Base-by-base conservation (phyloP, 2,797 vertebrate genomes). In the Poliocrania exsul region DNA sequence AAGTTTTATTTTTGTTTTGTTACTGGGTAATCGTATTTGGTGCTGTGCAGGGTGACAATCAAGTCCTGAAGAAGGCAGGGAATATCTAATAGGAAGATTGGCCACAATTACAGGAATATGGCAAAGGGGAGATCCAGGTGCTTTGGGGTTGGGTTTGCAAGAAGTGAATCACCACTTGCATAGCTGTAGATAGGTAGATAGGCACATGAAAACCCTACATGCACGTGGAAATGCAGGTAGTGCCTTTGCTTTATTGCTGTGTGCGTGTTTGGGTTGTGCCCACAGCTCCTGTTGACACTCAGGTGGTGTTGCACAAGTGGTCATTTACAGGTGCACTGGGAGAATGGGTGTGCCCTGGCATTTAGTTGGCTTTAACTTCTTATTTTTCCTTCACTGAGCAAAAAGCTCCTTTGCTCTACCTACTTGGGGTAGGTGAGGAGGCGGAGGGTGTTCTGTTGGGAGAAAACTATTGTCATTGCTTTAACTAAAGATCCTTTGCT, bases 161-260 rank as follows among this genome's bases (percentile, higher is more conserved):
- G 60, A 40, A 35, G 38, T 93, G 93, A 95, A 53, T 91, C 82
- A 92, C 60, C 58, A 11, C n/a, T 57, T 77, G 50, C 86, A 80
- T 18, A 37, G 93, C 50, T 90, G 19, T 51, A 85, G 86, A 38
- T 86, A 50, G 46, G 35, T 56, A 42, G 74, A 91, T 79, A 83
- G 56, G 71, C 18, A 19, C 40, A 65, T 86, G 44, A 70, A 73
- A 94, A 60, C 33, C 60, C 51, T 13, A 0, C 0, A 0, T 29
- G 46, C 95, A 84, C 26, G 49, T 96, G 95, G 89, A 90, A 88
- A 13, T 75, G 31, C 0, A 3, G 69, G 89, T 28, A 81, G 65
- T 31, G 82, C 91, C 69, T 81, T 79, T 26, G 38, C 62, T 35
- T 69, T 60, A 51, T 71, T 90, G 62, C 42, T 0, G 1, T 29